These are phyloP conservation scores for Drosophila mojavensis DNA, from an alignment of 1,140 invertebrate genomes.

Conservation along the genomic window DNA sequence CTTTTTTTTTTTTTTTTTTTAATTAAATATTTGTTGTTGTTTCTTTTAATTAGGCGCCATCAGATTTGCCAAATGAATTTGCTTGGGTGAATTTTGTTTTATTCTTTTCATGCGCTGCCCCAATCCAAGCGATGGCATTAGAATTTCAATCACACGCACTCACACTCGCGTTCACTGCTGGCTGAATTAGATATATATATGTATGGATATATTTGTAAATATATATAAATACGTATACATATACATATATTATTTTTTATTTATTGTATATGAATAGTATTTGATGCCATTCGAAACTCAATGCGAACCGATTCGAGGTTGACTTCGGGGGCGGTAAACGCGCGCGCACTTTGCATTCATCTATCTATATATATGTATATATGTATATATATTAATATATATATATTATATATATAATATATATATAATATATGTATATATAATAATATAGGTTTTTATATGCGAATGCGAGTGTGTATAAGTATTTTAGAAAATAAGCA, in stretches of 20 bases:
- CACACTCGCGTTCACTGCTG: slow-evolving; percentile 34
- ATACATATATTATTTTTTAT: slow-evolving; percentile 61
- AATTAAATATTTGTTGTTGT: slow-evolving; percentile 21
- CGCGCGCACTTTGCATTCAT: slow-evolving; percentile 71
- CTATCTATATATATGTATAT: slow-evolving; percentile 71
- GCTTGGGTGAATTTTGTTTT: slow-evolving; percentile 23
- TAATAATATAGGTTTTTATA: slow-evolving; percentile 68
- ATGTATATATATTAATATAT: slow-evolving; percentile 65
- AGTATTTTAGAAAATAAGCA: slow-evolving; percentile 81
- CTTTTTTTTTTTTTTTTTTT: background rate
- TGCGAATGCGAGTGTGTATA: slow-evolving; percentile 55
- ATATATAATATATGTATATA: slow-evolving; percentile 74
- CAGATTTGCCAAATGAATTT: slow-evolving; percentile 50
- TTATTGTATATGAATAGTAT: slow-evolving; percentile 79
- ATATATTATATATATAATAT: slow-evolving; percentile 50
- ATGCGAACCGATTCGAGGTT: slow-evolving; percentile 29
- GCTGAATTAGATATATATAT: slow-evolving; percentile 14
- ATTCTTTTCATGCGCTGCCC: slow-evolving; percentile 28
- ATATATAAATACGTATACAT: slow-evolving; percentile 11
- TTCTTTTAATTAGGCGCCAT: slow-evolving; percentile 38
- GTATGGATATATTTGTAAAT: slow-evolving; percentile 27
- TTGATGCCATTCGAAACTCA: slow-evolving; percentile 69
- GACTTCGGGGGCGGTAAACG: slow-evolving; percentile 64
- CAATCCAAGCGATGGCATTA: slow-evolving; percentile 52
- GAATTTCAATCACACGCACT: slow-evolving; percentile 44